Base-by-base conservation (phyloP, 1,140 invertebrate genomes). In the Lasioglossum albipes region DNA sequence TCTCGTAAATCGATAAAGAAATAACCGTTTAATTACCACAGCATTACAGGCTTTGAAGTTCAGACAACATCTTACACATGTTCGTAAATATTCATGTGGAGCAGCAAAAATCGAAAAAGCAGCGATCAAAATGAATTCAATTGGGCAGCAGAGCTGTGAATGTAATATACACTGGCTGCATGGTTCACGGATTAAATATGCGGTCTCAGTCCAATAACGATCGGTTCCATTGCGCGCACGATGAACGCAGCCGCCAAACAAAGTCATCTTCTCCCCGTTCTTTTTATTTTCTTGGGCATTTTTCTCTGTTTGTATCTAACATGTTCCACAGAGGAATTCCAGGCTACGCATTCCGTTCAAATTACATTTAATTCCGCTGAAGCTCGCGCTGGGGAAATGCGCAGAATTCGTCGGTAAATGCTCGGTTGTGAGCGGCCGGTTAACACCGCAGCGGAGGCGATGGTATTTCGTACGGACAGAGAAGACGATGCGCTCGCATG, bases 401-500 rank as follows among this genome's bases (percentile, higher is more conserved):
- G 27, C 66, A 59, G 49, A 49, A n/a, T 22, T 71, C 22, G 41
- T 27, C 42, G 6, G n/a, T 79, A 59, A 79, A 74, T 27, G n/a
- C 13, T 3, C 7, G 52, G 7, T n/a, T 52, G 64, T 16, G 64
- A 61, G 41, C 67, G 45, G 16, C 45, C 65, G 42, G 49, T 41
- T 65, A 45, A 64, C 54, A n/a, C 49, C 59, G 31, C 45, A 3
- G 45, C 0, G 36, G 36, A 36, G 36, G 45, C 13, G 12, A 16
- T 18, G 70, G 22, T 20, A 27, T 73, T 73, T 66, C 77, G 67
- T 20, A 9, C n/a, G 20, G 3, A 1, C 54, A 13, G 16, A 57
- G 52, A n/a, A 80, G 71, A 62, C 45, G 69, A 74, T 65, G 79
- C 83, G 83, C 61, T 84, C 54, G 79, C 83, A 78, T 78, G 74